Evolutionary conservation across 2,113 vertebrate genomes (phyloP), one percentile per base, ranked within the genome.

Genomic region (Odocoileus hemionus): DNA sequence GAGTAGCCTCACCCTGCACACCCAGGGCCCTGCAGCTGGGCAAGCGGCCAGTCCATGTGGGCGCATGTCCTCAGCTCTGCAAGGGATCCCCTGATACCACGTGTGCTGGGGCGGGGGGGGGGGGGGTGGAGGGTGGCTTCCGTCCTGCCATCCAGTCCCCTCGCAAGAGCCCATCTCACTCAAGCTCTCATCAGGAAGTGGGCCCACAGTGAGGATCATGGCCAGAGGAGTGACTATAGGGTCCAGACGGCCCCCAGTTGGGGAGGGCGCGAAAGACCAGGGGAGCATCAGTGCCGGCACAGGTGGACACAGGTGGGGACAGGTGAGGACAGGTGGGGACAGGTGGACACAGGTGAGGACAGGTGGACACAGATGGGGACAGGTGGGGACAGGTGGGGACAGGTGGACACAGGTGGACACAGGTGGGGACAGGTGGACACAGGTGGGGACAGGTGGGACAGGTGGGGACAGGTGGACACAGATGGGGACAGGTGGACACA

Each of bases 11-110:
- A 43, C 0, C 21, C 8, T 4, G 10, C n/a, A 43, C 33, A 28
- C 30, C 39, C 2, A 3, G 28, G 36, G 28, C 3, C 15, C 55
- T 19, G 28, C 12, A 33, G 11, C 52, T 19, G 78, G 45, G 45
- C 45, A 5, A 14, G 47, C 3, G 21, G n/a, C 58, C 45, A 1
- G 8, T 16, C 60, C 45, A 5, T 1, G 1, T 1, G 3, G 13
- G 36, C 21, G 5, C 11, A 5, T 50, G 78, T 79, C 78, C 39
- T 43, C 39, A 25, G 70, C 23, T 7, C 70, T 74, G 36, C 33
- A 39, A 3, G 6, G 7, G 5, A 23, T 1, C 5, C 64, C 74
- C 50, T 89, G 39, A 15, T 14, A 7, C 54, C 25, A 19, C 16
- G 2, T 3, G 13, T 16, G 3, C 30, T 7, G 6, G 10, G 21